Base-by-base conservation (phyloP, 2,113 vertebrate species). In the Sander vitreus region DNA sequence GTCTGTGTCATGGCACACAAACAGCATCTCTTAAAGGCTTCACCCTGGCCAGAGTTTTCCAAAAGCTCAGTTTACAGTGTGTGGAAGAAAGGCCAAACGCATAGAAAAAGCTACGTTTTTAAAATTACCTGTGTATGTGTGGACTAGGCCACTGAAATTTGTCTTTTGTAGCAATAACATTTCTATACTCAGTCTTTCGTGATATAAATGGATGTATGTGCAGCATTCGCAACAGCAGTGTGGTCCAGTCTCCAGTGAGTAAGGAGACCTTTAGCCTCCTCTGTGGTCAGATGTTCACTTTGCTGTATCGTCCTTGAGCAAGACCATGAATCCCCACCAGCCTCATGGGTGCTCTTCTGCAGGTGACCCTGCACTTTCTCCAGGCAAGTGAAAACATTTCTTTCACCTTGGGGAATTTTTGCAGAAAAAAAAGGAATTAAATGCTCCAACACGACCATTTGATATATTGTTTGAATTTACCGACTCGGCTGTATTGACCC, bases 241-340 rank as follows among this genome's bases (percentile, higher is more conserved):
- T 66, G 51, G 67, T 74, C 53, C 36, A 50, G 50, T 25, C 64
- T 74, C 53, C 36, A 50, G 50, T 25, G 30, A 54, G 59, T 66
- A 66, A 51, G 55, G 50, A 76, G 69, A 75, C 54, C 25, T 90
- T 82, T 71, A 81, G 36, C 47, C 25, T 7, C 39, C 8, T 62
- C 6, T 45, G 55, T 23, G 45, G 6, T 76, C 18, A 64, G 60
- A 14, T 54, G 47, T 64, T 73, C 48, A 60, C 30, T 78, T 68
- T 73, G 33, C 25, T 69, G 12, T 71, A 30, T 67, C 80, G 82
- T 83, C 76, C 83, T 89, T 85, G 83, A 79, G 75, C 63, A 60
- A 45, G 67, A 58, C 71, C 59, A 30, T 58, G 60, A 25, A 30
- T 69, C 43, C 70, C 18, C n/a, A 39, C 6, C 11, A 45, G 25